Evolutionary conservation across 2,797 vertebrate genomes (phyloP), one percentile per base, ranked within the genome.

Genomic region (Vultur gryphus): DNA sequence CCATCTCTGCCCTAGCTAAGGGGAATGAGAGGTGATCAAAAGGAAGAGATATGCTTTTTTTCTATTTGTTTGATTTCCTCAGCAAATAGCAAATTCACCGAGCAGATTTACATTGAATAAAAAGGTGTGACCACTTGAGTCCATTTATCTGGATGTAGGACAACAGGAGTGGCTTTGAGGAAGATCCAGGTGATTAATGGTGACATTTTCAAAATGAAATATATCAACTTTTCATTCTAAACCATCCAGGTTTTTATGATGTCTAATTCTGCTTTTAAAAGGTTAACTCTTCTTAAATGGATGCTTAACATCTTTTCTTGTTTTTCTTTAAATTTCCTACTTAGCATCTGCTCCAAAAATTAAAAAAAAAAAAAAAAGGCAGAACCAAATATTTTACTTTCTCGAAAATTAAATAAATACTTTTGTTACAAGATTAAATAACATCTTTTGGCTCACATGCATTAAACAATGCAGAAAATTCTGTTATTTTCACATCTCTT

Each of bases 131-230:
- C 55, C 41, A 24, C 17, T 14, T 54, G 24, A 70, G 66, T 76
- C 26, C n/a, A 2, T 90, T 85, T 87, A 78, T 44, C 29, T 13
- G 5, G 23, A 28, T 19, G 41, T 24, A 73, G 39, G 39, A 58
- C 58, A 89, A 80, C 4, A 73, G 31, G 17, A 64, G 25, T 28
- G 59, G 35, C 52, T 89, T 23, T 64, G 48, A 49, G 49, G 24
- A 89, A 87, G 77, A 87, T 55, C 18, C n/a, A 64, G 33, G 37
- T 77, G 55, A 94, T 87, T 83, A 80, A 19, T 35, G 44, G 15
- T 61, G 57, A 61, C 39, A 87, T 77, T 95, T 96, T 72, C 37
- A 91, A 89, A 77, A 83, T 59, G 28, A 93, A 92, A 85, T 59
- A 77, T 44, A 67, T n/a, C 16, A 77, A 26, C 20, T 57, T 92